Percentiles rank a stretch among this genome's conserved stretches.
Evolutionary conservation across 2,113 vertebrate species (phyloP).

Genomic region (Erpornis zantholeuca): DNA sequence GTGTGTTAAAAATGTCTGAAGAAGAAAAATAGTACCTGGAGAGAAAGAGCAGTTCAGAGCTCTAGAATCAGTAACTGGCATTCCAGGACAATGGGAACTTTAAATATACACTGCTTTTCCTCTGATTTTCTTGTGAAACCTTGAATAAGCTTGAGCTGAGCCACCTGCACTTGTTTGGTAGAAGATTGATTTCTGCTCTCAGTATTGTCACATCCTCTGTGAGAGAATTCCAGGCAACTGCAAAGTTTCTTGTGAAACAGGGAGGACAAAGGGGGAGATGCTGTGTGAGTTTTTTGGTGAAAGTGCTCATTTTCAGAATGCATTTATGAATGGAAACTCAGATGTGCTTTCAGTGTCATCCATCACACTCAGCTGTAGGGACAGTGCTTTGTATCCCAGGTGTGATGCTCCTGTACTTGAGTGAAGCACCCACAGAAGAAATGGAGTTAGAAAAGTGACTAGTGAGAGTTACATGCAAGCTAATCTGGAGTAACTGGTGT

Average conservation of each 20-base stretch:
- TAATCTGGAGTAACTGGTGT: neutral
- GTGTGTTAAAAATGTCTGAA: neutral
- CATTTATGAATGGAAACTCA: neutral
- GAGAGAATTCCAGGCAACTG: neutral
- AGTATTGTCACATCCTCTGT: neutral
- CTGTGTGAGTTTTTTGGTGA: neutral
- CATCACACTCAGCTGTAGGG: neutral
- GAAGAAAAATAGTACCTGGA: neutral
- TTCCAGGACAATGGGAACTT: neutral
- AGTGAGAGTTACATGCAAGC: neutral
- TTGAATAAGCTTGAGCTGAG: neutral
- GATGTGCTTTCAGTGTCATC: neutral
- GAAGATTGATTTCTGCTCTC: neutral
- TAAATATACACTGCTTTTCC: neutral
- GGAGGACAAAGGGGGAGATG: neutral
- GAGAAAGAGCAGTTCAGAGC: neutral
- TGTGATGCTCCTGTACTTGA: neutral
- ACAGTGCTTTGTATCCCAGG: neutral
- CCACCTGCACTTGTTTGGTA: neutral
- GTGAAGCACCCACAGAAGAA: neutral
- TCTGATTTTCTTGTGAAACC: neutral
- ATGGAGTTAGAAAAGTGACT: neutral
- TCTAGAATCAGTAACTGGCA: neutral
- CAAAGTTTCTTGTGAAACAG: neutral
- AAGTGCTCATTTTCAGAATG: neutral